phyloP scores from a whole-genome alignment of 92 coral and sea anemone species.

The Palythoa caribaeorum region DNA sequence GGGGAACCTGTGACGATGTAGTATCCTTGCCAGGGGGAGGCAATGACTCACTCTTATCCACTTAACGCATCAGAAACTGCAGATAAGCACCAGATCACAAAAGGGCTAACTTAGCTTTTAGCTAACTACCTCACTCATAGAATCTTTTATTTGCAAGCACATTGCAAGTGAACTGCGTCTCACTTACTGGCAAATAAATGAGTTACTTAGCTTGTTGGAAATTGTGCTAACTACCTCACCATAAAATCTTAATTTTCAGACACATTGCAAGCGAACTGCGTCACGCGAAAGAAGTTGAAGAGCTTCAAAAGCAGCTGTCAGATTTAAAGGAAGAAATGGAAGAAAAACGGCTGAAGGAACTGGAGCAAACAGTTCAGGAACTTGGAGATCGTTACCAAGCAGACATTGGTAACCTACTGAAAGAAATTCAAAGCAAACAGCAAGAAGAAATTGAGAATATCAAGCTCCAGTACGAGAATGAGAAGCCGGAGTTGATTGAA shows the following conservation, averaged over 20 bases:
- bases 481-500: conserved; percentile 65
- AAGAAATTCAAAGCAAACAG: conserved; percentile 74
- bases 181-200: too few relatives aligned
- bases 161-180: too few relatives aligned
- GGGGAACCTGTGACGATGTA: too few relatives aligned
- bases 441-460: conserved; percentile 68
- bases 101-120: too few relatives aligned
- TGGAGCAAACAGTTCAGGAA: conserved; percentile 80
- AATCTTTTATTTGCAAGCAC: too few relatives aligned
- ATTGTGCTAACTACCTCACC: background rate
- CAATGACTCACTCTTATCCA: too few relatives aligned
- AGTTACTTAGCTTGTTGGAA: background rate
- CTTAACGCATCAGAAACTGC: too few relatives aligned
- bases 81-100: too few relatives aligned
- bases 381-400: conserved; percentile 82
- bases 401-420: conserved; percentile 72
- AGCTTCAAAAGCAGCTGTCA: conserved; percentile 80
- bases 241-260: conserved; percentile 51
- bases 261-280: conserved; percentile 79
- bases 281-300: conserved; percentile 70
- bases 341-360: conserved; percentile 68
- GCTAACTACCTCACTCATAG: too few relatives aligned
- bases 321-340: conserved; percentile 76
- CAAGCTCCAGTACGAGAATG: conserved; percentile 60
- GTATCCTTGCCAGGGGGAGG: too few relatives aligned